These are phyloP conservation scores for Carassius gibelio DNA, from an alignment of 2,113 vertebrate genomes.

Conservation along the genomic window DNA sequence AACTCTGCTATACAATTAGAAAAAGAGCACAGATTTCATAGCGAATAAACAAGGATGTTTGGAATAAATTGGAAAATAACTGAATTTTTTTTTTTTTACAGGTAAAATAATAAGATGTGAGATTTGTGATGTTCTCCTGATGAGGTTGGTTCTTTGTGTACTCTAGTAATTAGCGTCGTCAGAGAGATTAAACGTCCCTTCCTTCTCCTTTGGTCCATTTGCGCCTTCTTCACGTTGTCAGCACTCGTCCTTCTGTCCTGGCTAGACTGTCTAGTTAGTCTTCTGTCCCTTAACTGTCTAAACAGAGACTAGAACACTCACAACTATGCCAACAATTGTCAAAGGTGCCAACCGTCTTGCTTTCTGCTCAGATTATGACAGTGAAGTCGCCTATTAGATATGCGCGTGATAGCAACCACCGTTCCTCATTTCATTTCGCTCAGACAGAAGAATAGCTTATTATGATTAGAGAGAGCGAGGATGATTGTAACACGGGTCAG, in stretches of 20 bases:
- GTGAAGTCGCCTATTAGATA: too few species aligned
- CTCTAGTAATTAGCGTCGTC: neutral
- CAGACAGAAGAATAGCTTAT: too few species aligned
- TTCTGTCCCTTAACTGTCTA: neutral
- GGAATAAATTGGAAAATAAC: neutral
- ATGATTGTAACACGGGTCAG: too few species aligned
- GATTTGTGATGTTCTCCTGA: neutral
- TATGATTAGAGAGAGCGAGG: too few species aligned
- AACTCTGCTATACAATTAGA: too few species aligned
- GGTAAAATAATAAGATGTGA: neutral
- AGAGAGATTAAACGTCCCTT: slow-evolving; percentile 1
- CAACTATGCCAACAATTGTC: neutral
- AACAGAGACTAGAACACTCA: neutral
- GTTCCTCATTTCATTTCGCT: too few species aligned
- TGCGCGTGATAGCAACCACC: too few species aligned
- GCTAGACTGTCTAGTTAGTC: neutral
- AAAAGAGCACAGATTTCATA: too few species aligned
- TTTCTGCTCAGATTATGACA: neutral
- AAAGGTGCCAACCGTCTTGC: neutral
- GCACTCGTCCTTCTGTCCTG: neutral
- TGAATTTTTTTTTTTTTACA: too few species aligned
- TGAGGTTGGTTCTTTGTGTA: neutral
- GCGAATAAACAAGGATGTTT: neutral
- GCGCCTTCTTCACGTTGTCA: neutral
- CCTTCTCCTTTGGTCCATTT: neutral